Conservation (phyloP, 2,888 invertebrate genomes). For the Opisthograptis luteolata region DNA sequence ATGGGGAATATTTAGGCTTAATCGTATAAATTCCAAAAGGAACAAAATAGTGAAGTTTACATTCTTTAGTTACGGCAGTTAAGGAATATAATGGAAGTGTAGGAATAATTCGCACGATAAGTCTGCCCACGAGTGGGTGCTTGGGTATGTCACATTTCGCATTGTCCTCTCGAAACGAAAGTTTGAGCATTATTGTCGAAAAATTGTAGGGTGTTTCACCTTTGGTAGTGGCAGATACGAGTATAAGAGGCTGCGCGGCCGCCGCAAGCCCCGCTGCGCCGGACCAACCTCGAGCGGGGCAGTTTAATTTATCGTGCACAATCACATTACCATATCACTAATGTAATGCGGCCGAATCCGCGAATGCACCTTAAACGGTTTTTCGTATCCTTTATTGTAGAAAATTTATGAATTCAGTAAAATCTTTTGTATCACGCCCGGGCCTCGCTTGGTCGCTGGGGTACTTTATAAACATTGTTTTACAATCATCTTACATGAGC, state of each 20-base stretch:
- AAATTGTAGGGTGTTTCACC: slow-evolving; percentile 73
- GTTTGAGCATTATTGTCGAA: slow-evolving; percentile 63
- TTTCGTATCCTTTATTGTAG: slow-evolving; percentile 78
- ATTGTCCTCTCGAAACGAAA: slow-evolving; percentile 48
- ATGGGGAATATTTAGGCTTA: slow-evolving; percentile 32
- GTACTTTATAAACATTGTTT: slow-evolving; percentile 70
- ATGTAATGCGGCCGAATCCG: slow-evolving; percentile 77
- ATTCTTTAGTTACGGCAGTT: slow-evolving; percentile 30
- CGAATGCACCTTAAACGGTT: slow-evolving; percentile 78
- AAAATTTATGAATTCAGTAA: slow-evolving; percentile 78
- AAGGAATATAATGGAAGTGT: slow-evolving; percentile 40
- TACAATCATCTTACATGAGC: slow-evolving; percentile 61
- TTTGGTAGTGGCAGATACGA: slow-evolving; percentile 50
- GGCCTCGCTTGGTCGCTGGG: slow-evolving; percentile 51
- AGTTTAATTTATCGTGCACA: slow-evolving; percentile 80
- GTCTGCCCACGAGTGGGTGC: slow-evolving; percentile 38
- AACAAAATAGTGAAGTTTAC: slow-evolving; percentile 33
- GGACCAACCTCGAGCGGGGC: slow-evolving; percentile 58
- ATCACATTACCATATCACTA: slow-evolving; percentile 83
- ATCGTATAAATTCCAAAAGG: slow-evolving; percentile 31
- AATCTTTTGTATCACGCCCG: slow-evolving; percentile 69
- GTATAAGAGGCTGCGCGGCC: slow-evolving; percentile 61
- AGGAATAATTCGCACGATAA: slow-evolving; percentile 37
- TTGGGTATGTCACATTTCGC: slow-evolving; percentile 39
- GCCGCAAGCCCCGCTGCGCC: slow-evolving; percentile 72